Conservation (phyloP, 2,797 vertebrate species). For the Sebastes goodei region DNA sequence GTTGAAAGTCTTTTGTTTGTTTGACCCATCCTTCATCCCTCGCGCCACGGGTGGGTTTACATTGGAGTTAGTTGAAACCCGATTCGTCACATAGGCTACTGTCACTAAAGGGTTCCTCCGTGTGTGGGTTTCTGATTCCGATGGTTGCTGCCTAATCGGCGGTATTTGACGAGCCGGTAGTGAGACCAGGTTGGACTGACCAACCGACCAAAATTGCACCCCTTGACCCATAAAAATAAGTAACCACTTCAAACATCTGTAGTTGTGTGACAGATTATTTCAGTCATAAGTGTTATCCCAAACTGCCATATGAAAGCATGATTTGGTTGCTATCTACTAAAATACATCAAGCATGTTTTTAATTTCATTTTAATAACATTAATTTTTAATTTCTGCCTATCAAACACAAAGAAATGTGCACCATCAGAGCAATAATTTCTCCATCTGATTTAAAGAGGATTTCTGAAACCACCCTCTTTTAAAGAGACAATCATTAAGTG, state of each 20-base stretch:
- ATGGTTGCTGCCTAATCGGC: no score
- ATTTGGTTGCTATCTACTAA: slow-evolving; percentile 25
- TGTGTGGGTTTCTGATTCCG: no score
- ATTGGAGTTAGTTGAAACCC: no score
- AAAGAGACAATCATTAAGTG: slow-evolving; percentile 32
- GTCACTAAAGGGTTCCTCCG: no score
- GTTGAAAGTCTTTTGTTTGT: no score
- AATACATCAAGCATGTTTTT: slow-evolving; percentile 33
- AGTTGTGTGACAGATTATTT: slow-evolving; percentile 20
- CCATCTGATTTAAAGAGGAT: slow-evolving; percentile 22
- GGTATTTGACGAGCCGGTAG: no score
- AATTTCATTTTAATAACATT: not conserved
- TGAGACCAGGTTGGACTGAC: no score
- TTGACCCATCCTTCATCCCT: no score
- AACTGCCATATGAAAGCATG: slow-evolving; percentile 24
- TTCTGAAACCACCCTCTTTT: slow-evolving; percentile 4
- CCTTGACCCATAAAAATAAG: slow-evolving; percentile 18
- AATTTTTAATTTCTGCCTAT: slow-evolving; percentile 11
- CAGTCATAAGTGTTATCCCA: slow-evolving; percentile 20
- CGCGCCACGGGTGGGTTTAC: no score
- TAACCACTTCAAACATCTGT: slow-evolving; percentile 10
- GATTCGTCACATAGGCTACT: no score
- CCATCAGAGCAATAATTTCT: slow-evolving; percentile 17
- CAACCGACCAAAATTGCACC: not conserved
- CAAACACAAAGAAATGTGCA: slow-evolving; percentile 9